Evolutionary conservation across 2,797 vertebrate genomes (phyloP).

Genomic region (Anguilla megastoma): DNA sequence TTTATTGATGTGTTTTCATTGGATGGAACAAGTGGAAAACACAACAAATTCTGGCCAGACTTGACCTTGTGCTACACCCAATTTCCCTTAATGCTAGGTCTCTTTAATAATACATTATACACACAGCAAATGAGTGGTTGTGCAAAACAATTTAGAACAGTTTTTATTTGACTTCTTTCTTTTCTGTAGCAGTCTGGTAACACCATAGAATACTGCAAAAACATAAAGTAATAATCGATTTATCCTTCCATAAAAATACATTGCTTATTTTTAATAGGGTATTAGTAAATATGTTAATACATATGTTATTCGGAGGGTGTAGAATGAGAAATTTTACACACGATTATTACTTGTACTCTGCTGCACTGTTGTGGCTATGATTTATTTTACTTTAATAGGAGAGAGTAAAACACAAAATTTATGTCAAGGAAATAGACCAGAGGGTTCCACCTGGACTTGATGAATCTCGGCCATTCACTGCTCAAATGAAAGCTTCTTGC

Average conservation of each 20-base stretch:
- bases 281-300: not conserved
- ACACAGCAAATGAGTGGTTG: not conserved
- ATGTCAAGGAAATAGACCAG: not conserved
- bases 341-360: not conserved
- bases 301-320: not conserved
- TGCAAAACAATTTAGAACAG: not conserved
- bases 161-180: not conserved
- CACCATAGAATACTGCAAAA: not conserved
- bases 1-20: not conserved
- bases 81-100: not conserved
- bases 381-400: not conserved
- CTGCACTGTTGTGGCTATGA: not conserved
- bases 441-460: not conserved
- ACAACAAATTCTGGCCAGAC: not conserved
- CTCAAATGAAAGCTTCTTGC: not conserved
- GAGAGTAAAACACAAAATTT: not conserved
- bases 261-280: not conserved
- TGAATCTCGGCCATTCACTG: not conserved
- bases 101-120: not conserved
- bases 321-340: not conserved
- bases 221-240: not conserved
- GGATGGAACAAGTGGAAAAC: not conserved
- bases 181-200: not conserved
- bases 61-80: not conserved
- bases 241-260: not conserved